Conservation (phyloP, 2,113 vertebrate genomes). For the Solea solea region DNA sequence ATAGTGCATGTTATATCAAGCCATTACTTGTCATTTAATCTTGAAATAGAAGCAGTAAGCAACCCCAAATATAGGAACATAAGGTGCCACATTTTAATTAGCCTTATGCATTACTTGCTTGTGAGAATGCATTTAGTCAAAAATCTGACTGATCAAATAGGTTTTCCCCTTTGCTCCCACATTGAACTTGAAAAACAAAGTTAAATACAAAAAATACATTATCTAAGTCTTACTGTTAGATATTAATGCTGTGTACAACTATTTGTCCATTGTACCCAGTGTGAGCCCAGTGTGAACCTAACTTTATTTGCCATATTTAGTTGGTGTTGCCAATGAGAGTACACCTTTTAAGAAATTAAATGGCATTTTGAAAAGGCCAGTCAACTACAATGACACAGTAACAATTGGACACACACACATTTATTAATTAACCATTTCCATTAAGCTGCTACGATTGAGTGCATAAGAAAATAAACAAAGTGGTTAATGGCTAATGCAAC, state of each 20-base stretch:
- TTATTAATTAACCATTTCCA: slow-evolving; percentile 66
- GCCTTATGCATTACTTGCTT: no score
- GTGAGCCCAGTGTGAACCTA: no score
- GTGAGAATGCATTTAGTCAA: no score
- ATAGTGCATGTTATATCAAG: not conserved
- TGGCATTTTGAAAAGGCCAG: slow-evolving; percentile 39
- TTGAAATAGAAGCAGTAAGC: not conserved
- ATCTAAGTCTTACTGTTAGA: no score
- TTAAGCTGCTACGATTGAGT: slow-evolving; percentile 40
- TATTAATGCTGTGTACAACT: no score
- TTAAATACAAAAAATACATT: no score
- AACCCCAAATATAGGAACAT: not conserved
- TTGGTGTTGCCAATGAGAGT: not conserved
- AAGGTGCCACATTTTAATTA: no score
- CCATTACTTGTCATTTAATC: not conserved
- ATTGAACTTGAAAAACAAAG: no score
- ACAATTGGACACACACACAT: slow-evolving; percentile 38
- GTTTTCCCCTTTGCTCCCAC: no score
- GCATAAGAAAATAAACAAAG: slow-evolving; percentile 50
- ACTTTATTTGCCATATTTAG: not conserved
- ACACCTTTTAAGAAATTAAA: slow-evolving; percentile 12
- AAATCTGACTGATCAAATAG: no score
- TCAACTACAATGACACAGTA: slow-evolving; percentile 33
- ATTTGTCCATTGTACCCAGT: no score
- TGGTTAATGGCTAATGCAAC: slow-evolving; percentile 62